A percentile compares a stretch with the other conserved stretches of the same genome.
phyloP scores from a whole-genome alignment of 1,140 invertebrate genomes.

The Drosophila tsacasi region DNA sequence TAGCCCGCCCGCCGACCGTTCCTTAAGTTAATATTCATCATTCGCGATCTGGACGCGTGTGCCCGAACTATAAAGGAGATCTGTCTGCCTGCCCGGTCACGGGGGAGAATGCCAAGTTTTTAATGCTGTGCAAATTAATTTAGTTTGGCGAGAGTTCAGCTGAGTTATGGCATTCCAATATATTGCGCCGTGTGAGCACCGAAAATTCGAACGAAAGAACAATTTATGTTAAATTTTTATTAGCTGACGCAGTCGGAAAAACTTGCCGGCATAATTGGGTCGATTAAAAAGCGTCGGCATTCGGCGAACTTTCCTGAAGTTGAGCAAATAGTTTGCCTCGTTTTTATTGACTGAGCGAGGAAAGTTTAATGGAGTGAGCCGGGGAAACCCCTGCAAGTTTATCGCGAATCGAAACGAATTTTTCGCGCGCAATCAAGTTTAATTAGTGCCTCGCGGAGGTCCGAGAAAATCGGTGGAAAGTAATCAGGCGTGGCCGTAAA shows the following conservation, averaged over 20 bases:
- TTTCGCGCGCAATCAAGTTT: conserved; percentile 51
- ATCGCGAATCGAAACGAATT: conserved; percentile 29
- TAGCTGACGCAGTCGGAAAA: conserved; percentile 58
- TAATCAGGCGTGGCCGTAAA: conserved; percentile 28
- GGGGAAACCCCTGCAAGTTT: conserved; percentile 21
- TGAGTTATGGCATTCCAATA: conserved; percentile 79
- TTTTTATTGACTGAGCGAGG: conserved; percentile 65
- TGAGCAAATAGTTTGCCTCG: conserved; percentile 68
- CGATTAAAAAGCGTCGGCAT: conserved; percentile 70
- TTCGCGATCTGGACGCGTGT: conserved; percentile 30
- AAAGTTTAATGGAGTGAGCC: conserved; percentile 66
- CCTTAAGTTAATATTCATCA: conserved; percentile 61
- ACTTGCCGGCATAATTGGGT: conserved; percentile 71
- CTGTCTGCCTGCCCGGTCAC: conserved; percentile 25
- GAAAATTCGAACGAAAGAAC: conserved; percentile 33
- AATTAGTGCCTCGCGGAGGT: conserved; percentile 43
- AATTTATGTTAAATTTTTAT: conserved; percentile 68
- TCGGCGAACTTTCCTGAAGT: conserved; percentile 63
- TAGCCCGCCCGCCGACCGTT: conserved; percentile 13
- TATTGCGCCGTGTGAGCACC: conserved; percentile 57
- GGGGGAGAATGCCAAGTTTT: conserved; percentile 52
- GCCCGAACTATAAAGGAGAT: conserved; percentile 46
- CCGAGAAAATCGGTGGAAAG: conserved; percentile 21
- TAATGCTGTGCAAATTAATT: conserved; percentile 73
- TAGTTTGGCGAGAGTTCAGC: conserved; percentile 43